Conservation (phyloP, 2,888 invertebrate species). For the Drosophila robusta region DNA sequence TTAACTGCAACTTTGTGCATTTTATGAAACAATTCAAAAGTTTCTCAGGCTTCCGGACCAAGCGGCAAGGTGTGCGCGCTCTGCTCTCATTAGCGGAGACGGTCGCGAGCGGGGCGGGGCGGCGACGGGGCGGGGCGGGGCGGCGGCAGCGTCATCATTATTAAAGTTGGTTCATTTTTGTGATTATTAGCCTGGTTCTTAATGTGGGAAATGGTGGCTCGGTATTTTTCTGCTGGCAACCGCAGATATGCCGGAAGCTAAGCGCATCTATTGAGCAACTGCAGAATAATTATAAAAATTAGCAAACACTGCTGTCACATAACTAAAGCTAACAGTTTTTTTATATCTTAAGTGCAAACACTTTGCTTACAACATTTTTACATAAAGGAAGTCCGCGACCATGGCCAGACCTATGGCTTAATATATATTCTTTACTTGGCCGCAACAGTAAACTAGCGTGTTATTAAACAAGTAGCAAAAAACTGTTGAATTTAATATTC, state of each 20-base stretch:
- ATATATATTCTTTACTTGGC: neutral
- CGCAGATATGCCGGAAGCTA: slow-evolving; percentile 21
- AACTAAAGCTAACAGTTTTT: slow-evolving; percentile 9
- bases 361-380: neutral
- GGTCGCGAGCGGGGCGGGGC: slow-evolving; percentile 7
- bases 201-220: slow-evolving; percentile 60
- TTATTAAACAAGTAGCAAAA: slow-evolving; percentile 1
- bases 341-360: neutral
- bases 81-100: neutral
- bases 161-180: slow-evolving; percentile 62
- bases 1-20: slow-evolving; percentile 76
- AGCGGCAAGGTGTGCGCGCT: neutral
- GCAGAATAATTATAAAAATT: slow-evolving; percentile 9
- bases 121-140: slow-evolving; percentile 10
- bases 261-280: slow-evolving; percentile 10
- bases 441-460: neutral
- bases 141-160: slow-evolving; percentile 35
- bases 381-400: neutral
- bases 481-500: neutral
- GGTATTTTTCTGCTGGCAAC: slow-evolving; percentile 32
- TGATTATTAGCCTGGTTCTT: slow-evolving; percentile 73
- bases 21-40: slow-evolving; percentile 79
- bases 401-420: neutral
- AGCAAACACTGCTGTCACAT: slow-evolving; percentile 9
- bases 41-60: slow-evolving; percentile 70